Percentiles rank a stretch among this genome's conserved stretches.
Conservation (phyloP, 2,113 vertebrate species). For the Colossoma macropomum region DNA sequence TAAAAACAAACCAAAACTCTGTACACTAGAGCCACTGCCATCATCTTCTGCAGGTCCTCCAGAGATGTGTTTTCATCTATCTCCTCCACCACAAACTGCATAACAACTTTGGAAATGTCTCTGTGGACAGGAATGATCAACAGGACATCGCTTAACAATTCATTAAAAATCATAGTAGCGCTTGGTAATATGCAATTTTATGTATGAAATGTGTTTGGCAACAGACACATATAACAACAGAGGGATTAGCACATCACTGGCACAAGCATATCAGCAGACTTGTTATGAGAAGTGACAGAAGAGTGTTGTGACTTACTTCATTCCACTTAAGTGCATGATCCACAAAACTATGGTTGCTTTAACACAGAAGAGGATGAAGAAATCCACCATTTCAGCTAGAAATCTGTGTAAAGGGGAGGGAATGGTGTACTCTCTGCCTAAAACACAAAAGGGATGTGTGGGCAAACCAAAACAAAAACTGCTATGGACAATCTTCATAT, state of each 20-base stretch:
- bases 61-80: conserved; percentile 95
- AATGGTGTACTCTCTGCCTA: conserved; percentile 91
- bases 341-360: conserved; percentile 93
- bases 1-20: conserved; percentile 93
- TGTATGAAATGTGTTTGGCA: too few relatives aligned
- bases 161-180: not conserved
- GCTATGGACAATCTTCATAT: not conserved
- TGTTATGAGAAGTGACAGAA: not conserved
- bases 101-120: conserved; percentile 93
- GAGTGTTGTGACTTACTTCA: conserved; percentile 86
- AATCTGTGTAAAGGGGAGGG: conserved; percentile 91
- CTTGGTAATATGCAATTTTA: too few relatives aligned
- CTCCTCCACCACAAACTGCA: conserved; percentile 97
- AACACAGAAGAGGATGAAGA: conserved; percentile 94
- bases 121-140: conserved; percentile 72
- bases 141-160: not conserved
- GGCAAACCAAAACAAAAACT: not conserved
- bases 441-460: conserved; percentile 3
- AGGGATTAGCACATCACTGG: not conserved
- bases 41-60: conserved; percentile 97
- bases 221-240: too few relatives aligned
- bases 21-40: conserved; percentile 93
- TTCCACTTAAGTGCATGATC: conserved; percentile 94
- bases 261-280: not conserved
- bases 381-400: conserved; percentile 94